These are phyloP conservation scores for Ramphastos sulfuratus DNA, from an alignment of 2,113 vertebrate species.

Conservation along the genomic window DNA sequence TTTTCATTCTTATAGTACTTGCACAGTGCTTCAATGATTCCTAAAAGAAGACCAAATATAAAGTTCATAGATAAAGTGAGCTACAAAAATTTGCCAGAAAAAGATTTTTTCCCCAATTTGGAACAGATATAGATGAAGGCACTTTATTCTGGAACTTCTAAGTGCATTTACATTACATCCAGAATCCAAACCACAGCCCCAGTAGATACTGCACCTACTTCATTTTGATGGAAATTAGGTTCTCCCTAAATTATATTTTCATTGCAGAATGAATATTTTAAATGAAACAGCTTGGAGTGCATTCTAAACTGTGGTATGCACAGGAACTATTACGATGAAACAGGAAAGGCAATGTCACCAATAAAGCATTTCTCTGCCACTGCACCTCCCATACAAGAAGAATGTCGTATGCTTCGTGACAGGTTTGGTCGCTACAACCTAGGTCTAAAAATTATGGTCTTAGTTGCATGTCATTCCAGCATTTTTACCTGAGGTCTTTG, in stretches of 20 bases:
- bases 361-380: background rate
- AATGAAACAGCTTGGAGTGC: background rate
- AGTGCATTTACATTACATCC: background rate
- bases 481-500: constrained; percentile 84
- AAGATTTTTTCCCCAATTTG: background rate
- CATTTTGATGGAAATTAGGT: background rate
- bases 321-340: background rate
- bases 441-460: background rate
- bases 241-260: background rate
- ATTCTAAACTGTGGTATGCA: background rate
- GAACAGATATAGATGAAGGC: background rate
- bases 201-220: background rate
- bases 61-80: background rate
- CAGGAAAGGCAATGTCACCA: background rate
- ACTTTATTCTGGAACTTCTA: background rate
- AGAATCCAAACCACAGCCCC: background rate
- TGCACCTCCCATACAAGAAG: background rate
- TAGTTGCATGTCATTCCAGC: background rate
- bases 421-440: background rate
- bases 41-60: constrained; percentile 58
- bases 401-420: background rate
- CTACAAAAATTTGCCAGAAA: background rate
- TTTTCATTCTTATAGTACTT: constrained; percentile 81
- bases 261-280: background rate
- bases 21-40: constrained; percentile 79